These are phyloP conservation scores for Forbesichthys papilliferus DNA, from an alignment of 2,113 vertebrate species.

Conservation along the genomic window DNA sequence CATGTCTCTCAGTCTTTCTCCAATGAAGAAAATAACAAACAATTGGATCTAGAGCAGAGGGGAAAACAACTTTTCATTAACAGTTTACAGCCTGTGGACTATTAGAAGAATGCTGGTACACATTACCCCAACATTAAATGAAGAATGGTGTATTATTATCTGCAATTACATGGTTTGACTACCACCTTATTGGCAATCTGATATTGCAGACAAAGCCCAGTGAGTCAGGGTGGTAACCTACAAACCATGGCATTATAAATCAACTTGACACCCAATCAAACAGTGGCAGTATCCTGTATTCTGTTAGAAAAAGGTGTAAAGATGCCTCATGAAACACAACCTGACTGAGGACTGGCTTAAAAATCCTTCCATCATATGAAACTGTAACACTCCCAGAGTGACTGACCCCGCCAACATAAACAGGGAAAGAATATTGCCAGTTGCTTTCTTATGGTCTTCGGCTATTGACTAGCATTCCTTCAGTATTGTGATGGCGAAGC, in stretches of 20 bases:
- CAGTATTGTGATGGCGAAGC: slow-evolving; percentile 44
- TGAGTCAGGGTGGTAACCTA: neutral
- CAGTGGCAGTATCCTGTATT: slow-evolving; percentile 15
- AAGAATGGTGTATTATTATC: too few relatives aligned
- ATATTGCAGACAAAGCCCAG: neutral
- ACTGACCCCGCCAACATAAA: slow-evolving; percentile 54
- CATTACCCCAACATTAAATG: neutral
- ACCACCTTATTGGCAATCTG: slow-evolving; percentile 2
- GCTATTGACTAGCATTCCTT: slow-evolving; percentile 65
- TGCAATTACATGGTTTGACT: slow-evolving; percentile 17
- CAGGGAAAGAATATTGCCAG: slow-evolving; percentile 54
- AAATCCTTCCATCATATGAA: slow-evolving; percentile 10
- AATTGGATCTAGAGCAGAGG: slow-evolving; percentile 27
- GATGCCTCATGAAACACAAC: slow-evolving; percentile 17
- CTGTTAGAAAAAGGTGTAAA: neutral
- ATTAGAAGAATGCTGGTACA: slow-evolving; percentile 9
- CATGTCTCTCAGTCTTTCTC: slow-evolving; percentile 41
- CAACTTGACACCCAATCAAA: slow-evolving; percentile 4
- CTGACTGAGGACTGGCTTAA: neutral
- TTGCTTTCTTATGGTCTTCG: slow-evolving; percentile 50
- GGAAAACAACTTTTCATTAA: slow-evolving; percentile 31
- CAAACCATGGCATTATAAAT: slow-evolving; percentile 15
- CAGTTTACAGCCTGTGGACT: neutral
- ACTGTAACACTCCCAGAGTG: slow-evolving; percentile 24
- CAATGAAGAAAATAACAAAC: slow-evolving; percentile 47